These are phyloP conservation scores for Margaritifera margaritifera DNA, from an alignment of 2,888 invertebrate species.

Conservation along the genomic window DNA sequence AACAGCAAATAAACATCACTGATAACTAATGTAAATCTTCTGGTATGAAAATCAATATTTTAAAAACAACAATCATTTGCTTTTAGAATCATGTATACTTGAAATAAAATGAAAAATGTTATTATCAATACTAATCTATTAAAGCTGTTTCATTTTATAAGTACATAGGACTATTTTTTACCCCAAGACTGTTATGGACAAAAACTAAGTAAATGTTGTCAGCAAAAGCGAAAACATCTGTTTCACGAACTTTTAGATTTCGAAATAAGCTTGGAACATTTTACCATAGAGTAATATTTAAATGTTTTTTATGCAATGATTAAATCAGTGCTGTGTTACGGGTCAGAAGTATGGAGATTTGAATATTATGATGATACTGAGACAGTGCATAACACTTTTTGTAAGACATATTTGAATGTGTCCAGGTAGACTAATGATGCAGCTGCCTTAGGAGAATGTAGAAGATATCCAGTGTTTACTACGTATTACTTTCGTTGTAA, in stretches of 20 bases:
- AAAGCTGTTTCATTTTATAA: background rate
- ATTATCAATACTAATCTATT: background rate
- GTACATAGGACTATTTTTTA: constrained; percentile 4
- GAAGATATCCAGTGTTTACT: background rate
- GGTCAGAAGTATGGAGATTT: too few relatives aligned
- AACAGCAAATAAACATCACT: too few relatives aligned
- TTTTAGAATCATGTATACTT: background rate
- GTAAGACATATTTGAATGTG: background rate
- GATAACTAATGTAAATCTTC: constrained; percentile 3
- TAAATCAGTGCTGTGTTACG: too few relatives aligned
- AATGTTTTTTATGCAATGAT: constrained; percentile 3
- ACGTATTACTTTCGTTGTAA: constrained; percentile 6
- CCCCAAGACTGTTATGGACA: constrained; percentile 2
- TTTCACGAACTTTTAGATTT: background rate
- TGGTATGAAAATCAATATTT: background rate
- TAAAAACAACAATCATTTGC: constrained; percentile 1
- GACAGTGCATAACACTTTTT: background rate
- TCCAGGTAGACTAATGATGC: background rate
- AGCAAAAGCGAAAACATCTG: background rate
- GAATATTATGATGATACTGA: background rate
- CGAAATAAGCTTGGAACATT: background rate
- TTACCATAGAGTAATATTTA: background rate
- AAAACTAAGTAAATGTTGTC: constrained; percentile 1
- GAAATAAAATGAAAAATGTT: background rate
- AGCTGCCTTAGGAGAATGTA: constrained; percentile 13